Conservation (phyloP, 2,888 invertebrate species). For the Acanthacorydalis orientalis region DNA sequence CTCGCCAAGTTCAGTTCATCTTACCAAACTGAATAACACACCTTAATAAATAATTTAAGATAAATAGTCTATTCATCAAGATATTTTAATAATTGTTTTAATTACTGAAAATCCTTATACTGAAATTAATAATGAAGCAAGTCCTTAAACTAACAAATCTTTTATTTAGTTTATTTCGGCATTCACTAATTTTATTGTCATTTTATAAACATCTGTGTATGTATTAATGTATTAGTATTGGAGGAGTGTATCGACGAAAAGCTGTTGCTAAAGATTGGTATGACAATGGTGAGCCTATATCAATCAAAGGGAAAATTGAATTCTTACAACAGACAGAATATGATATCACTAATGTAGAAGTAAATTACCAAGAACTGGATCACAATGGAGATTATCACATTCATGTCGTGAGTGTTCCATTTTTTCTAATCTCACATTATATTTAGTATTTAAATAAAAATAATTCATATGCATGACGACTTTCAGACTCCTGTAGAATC, state of each 20-base stretch:
- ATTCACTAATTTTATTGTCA: no score
- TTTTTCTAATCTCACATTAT: not conserved
- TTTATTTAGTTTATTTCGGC: no score
- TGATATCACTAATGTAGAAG: conserved; percentile 62
- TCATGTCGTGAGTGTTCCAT: conserved; percentile 46
- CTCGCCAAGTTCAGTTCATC: no score
- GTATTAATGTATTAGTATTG: conserved; percentile 36
- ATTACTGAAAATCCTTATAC: no score
- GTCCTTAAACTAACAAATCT: no score
- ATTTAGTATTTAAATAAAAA: conserved; percentile 3
- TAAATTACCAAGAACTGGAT: conserved; percentile 53
- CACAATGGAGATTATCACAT: conserved; percentile 61
- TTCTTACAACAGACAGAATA: conserved; percentile 75
- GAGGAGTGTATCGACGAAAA: conserved; percentile 58
- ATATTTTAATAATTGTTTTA: no score
- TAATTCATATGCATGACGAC: conserved; percentile 6
- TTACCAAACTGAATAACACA: no score
- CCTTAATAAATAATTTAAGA: no score
- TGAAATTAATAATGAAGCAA: no score
- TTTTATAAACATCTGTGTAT: no score
- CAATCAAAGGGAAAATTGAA: conserved; percentile 59
- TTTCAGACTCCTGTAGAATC: conserved; percentile 64
- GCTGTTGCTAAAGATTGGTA: conserved; percentile 80
- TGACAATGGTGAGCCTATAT: conserved; percentile 51
- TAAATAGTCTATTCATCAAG: no score